Percentiles rank a stretch among this genome's conserved stretches.
Evolutionary conservation across 1,140 invertebrate genomes (phyloP).

Genomic region (Aphaenogaster ashmeadi): DNA sequence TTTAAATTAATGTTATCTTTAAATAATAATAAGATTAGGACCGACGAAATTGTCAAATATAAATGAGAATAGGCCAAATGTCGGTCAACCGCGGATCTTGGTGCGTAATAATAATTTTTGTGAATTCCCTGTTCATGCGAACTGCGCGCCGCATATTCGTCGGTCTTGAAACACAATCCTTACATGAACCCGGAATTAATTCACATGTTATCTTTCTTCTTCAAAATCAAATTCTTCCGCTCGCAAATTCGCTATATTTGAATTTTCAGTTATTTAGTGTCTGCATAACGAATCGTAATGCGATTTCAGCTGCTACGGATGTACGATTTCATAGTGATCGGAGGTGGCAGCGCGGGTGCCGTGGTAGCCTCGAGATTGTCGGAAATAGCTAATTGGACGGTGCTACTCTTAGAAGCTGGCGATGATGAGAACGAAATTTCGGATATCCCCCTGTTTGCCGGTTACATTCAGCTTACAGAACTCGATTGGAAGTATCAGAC

Average conservation of each 20-base stretch:
- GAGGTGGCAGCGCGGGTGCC: conserved; percentile 96
- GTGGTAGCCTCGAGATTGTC: conserved; percentile 96
- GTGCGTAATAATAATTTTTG: too few species aligned
- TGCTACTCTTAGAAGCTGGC: conserved; percentile 94
- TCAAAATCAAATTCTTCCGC: neutral
- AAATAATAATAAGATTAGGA: too few species aligned
- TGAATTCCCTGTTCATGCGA: too few species aligned
- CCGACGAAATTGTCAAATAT: too few species aligned
- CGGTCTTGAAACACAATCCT: too few species aligned
- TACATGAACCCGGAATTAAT: too few species aligned
- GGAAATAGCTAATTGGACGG: conserved; percentile 92
- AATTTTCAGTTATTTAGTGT: neutral
- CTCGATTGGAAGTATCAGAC: conserved; percentile 98
- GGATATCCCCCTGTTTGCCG: conserved; percentile 92
- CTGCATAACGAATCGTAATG: neutral
- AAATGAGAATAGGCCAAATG: too few species aligned
- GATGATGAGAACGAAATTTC: conserved; percentile 94
- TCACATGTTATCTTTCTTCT: neutral
- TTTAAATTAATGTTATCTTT: neutral
- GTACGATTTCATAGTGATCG: conserved; percentile 95
- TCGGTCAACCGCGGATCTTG: too few species aligned
- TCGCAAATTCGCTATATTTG: neutral
- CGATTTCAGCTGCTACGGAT: conserved; percentile 89
- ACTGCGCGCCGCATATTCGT: too few species aligned
- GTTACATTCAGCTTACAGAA: conserved; percentile 92